Base-by-base conservation (phyloP, 1,140 invertebrate genomes). In the Antheraea pernyi region DNA sequence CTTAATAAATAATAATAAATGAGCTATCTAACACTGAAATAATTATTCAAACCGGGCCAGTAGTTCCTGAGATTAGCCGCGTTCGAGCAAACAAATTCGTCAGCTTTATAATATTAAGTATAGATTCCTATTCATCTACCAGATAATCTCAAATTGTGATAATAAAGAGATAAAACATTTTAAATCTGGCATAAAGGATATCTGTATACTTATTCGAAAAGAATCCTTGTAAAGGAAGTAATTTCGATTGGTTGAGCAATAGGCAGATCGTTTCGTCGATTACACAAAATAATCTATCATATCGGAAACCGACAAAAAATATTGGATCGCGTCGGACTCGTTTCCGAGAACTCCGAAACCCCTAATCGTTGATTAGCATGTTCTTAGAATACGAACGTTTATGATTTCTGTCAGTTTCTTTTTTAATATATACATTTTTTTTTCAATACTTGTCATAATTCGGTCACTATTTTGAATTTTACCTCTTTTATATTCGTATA, bases 271-370 rank as follows among this genome's bases (percentile, higher is more conserved):
- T 53, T 53, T 53, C 46, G 46, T 53, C 46, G 46, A 53, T 53
- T 53, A 53, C 46, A 53, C 46, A 53, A 53, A 16, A 53, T 53
- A 53, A 53, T 53, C 46, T 53, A 53, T 53, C 46, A 53, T 53
- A 53, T 53, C 46, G 46, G 46, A 53, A 53, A 53, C 46, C 46
- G 46, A 53, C 46, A 53, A 53, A 53, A 53, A 53, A 53, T 53
- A 53, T 53, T 53, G 46, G 13, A 53, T 5, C 46, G 46, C 10
- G 46, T 9, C 46, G 46, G 9, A 13, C 13, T 53, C 16, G 16
- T 5, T 53, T 53, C 46, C 6, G 5, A 53, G 46, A 53, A 53
- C 2, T 53, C 13, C 46, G 16, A 53, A 53, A 13, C 46, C 46
- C 46, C 16, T 53, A 53, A 53, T 53, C 46, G 16, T 53, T 53